Evolutionary conservation across 2,797 vertebrate genomes (phyloP).

Genomic region (Apodemus agrarius): DNA sequence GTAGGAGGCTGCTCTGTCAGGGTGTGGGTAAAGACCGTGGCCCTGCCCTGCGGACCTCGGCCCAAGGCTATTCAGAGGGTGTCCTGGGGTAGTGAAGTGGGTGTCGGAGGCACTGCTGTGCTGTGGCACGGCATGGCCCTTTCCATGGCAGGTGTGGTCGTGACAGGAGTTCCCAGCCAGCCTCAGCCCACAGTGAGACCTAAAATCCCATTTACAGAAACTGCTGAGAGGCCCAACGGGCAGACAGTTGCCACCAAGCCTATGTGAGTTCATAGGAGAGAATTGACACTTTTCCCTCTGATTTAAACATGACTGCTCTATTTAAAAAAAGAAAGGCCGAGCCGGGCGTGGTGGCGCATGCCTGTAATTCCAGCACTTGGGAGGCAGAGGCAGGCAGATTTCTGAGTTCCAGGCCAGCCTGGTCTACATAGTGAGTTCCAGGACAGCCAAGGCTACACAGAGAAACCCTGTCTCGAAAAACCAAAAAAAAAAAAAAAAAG

Average conservation of each 20-base stretch:
- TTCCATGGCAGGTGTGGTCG: fast-evolving
- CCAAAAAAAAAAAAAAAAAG: too few relatives aligned
- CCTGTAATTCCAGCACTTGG: too few relatives aligned
- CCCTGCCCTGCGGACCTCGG: not conserved
- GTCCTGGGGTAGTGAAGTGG: not conserved
- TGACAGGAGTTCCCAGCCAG: not conserved
- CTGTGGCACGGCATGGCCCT: not conserved
- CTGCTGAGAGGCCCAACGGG: not conserved
- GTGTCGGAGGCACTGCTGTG: too few relatives aligned
- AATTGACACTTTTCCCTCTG: not conserved
- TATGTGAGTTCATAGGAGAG: not conserved
- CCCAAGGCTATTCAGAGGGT: not conserved
- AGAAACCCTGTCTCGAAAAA: too few relatives aligned
- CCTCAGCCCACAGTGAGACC: not conserved
- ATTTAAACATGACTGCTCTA: not conserved
- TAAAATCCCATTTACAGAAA: not conserved
- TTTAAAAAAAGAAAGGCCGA: not conserved
- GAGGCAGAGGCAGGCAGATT: too few relatives aligned
- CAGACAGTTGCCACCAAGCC: not conserved
- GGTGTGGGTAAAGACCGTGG: too few relatives aligned
- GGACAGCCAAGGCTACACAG: too few relatives aligned
- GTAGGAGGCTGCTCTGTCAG: not conserved
- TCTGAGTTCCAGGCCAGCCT: too few relatives aligned
- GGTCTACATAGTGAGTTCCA: too few relatives aligned
- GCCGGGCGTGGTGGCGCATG: too few relatives aligned